These are phyloP conservation scores for Wiebesia pumilae DNA, from an alignment of 1,140 invertebrate genomes.

Conservation along the genomic window DNA sequence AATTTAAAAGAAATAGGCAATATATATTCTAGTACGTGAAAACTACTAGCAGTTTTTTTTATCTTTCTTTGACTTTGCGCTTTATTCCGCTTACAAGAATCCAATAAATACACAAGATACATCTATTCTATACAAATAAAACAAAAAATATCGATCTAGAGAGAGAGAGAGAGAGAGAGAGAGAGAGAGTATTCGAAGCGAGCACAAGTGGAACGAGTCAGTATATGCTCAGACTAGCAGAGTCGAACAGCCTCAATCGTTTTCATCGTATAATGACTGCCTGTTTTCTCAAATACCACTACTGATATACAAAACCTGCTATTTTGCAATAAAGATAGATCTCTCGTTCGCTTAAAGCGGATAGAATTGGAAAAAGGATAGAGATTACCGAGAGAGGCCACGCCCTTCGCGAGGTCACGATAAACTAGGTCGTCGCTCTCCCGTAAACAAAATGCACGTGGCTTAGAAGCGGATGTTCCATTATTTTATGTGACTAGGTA, in stretches of 20 bases:
- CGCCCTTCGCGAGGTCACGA: conserved; percentile 33
- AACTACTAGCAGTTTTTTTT: neutral
- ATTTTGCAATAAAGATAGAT: too few species aligned
- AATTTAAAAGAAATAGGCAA: neutral
- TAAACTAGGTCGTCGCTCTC: conserved; percentile 45
- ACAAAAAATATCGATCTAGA: too few species aligned
- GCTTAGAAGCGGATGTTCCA: neutral
- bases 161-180: neutral
- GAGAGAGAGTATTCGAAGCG: neutral
- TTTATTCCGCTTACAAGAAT: too few species aligned
- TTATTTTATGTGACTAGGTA: neutral
- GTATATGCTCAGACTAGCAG: neutral
- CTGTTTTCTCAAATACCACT: neutral
- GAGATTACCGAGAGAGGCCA: conserved; percentile 22
- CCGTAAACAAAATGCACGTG: conserved; percentile 51
- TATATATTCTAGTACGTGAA: neutral
- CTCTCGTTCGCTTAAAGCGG: neutral
- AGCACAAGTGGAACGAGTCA: conserved; percentile 27
- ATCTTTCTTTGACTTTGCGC: neutral
- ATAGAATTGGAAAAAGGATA: neutral
- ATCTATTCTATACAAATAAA: too few species aligned
- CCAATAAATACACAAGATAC: too few species aligned
- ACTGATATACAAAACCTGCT: neutral
- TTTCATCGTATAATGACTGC: neutral
- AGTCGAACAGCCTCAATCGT: neutral